phyloP scores from a whole-genome alignment of 2,888 invertebrate species.

The Pyralis farinalis region DNA sequence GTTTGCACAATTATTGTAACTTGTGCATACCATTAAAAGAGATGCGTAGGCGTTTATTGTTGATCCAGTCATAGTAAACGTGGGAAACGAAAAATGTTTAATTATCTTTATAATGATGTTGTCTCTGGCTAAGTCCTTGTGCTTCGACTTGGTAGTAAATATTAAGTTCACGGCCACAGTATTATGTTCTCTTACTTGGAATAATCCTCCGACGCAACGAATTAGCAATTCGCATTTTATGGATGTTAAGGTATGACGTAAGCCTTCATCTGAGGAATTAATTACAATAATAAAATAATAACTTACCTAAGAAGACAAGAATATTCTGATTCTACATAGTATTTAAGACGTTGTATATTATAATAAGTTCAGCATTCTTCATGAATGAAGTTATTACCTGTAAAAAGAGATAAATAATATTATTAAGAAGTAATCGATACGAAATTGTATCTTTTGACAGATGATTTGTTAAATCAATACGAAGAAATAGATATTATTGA shows the following conservation, averaged over 20 bases:
- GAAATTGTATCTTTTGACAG: too few relatives aligned
- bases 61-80: conserved; percentile 9
- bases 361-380: too few relatives aligned
- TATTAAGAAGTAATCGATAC: too few relatives aligned
- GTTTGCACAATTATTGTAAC: conserved; percentile 21
- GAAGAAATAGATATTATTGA: too few relatives aligned
- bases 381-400: too few relatives aligned
- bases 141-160: background rate
- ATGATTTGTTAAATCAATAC: too few relatives aligned
- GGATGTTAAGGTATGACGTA: background rate
- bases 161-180: background rate
- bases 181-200: background rate
- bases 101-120: conserved; percentile 4
- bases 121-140: conserved; percentile 3
- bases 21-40: conserved; percentile 10
- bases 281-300: too few relatives aligned
- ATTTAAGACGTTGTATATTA: too few relatives aligned
- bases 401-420: too few relatives aligned
- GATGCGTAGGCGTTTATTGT: conserved; percentile 13
- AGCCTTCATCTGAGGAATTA: too few relatives aligned
- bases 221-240: background rate
- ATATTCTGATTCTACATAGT: too few relatives aligned
- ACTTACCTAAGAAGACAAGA: too few relatives aligned
- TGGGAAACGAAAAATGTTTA: conserved; percentile 14
- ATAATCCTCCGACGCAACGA: background rate